Evolutionary conservation across 2,888 invertebrate genomes (phyloP).

Genomic region (Eupithecia pulchellata): DNA sequence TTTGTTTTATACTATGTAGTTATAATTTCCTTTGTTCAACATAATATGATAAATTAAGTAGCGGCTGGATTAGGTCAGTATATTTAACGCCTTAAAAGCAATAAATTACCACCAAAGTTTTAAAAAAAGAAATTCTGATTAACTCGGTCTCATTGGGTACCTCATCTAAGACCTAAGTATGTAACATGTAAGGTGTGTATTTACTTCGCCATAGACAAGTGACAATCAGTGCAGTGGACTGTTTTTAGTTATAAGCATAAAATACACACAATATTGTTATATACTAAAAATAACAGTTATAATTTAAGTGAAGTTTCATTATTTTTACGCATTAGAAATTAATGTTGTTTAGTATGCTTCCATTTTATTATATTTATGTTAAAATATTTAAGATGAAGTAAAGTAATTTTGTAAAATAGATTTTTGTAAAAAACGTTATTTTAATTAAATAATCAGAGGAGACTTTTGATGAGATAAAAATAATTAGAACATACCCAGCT

Average conservation of each 20-base stretch:
- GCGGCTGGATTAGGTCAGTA: no score
- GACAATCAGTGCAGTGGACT: constrained; percentile 10
- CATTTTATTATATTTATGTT: not conserved
- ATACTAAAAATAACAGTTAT: not conserved
- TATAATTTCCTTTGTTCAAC: no score
- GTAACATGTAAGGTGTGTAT: not conserved
- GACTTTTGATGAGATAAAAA: not conserved
- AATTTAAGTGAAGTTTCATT: not conserved
- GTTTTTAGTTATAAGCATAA: constrained; percentile 9
- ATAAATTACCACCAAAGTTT: not conserved
- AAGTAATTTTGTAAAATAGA: not conserved
- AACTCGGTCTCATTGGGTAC: not conserved
- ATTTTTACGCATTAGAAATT: not conserved
- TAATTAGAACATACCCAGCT: not conserved
- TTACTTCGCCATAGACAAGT: not conserved
- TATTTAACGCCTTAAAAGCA: no score
- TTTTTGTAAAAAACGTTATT: not conserved
- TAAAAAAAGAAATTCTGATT: not conserved
- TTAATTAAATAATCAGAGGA: not conserved
- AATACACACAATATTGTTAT: constrained; percentile 4
- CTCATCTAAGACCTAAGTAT: not conserved
- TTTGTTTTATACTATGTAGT: no score
- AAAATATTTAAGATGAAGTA: not conserved
- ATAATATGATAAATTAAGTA: no score
- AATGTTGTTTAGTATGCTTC: not conserved